Evolutionary conservation across 2,797 vertebrate genomes (phyloP), one percentile per base, ranked within the genome.

Genomic region (Pseudomugil gertrudae): DNA sequence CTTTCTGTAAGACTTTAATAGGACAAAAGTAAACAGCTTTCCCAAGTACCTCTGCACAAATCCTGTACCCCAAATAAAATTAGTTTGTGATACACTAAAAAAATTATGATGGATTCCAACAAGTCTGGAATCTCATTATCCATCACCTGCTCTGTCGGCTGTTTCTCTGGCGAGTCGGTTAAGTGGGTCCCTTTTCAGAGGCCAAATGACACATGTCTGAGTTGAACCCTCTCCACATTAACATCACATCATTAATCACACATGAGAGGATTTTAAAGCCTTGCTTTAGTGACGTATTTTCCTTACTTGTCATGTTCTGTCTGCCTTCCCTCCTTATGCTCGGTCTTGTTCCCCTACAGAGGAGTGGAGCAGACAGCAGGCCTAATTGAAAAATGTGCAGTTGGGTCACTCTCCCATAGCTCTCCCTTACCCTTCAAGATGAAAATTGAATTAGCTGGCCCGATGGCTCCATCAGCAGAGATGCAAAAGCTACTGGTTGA

Each of bases 371-470:
- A 75, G 89, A 82, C 84, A 86, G 80, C 57, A 0, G 78, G 64
- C 69, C 81, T 91, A 89, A 91, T 91, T 88, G 86, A 90, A 84
- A 87, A 81, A 76, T 90, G 86, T 85, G 82, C 90, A 72, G 78
- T 80, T 68, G 73, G 78, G 84, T 89, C 81, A 61, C 72, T 84
- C 72, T 84, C 78, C 69, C 78, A 72, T 76, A 71, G 79, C 53
- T 33, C 78, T 24, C 43, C 43, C 50, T 30, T 45, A 38, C 21
- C 21, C 47, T 45, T 47, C 68, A 51, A 64, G 59, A 87, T 67
- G 83, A 84, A 80, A 91, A 89, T 92, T 85, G 82, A 93, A 93
- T 93, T 90, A 91, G 83, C 68, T 72, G 74, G 87, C 83, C 83
- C 79, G 84, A 75, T 89, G 84, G 84, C 78, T 92, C 83, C 81